Percentiles rank a stretch among this genome's conserved stretches.
phyloP scores from a whole-genome alignment of 2,888 invertebrate genomes.

The Aporophyla nigra region DNA sequence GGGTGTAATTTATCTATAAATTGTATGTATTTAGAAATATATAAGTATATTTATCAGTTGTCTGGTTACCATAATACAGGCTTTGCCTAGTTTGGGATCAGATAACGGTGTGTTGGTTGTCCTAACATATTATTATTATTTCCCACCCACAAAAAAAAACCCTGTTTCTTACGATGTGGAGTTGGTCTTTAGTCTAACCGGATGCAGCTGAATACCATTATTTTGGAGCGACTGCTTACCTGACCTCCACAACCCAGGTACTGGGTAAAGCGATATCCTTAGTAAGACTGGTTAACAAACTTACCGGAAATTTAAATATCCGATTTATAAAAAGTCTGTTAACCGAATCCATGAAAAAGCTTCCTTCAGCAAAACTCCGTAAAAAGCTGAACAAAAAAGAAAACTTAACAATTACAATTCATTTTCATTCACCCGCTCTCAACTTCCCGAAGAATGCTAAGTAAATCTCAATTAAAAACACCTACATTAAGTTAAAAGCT shows the following conservation, averaged over 20 bases:
- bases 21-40: too few species aligned
- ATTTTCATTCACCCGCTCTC: slow-evolving; percentile 36
- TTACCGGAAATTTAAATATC: not conserved
- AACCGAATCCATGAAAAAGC: not conserved
- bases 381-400: slow-evolving; percentile 22
- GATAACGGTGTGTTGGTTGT: too few species aligned
- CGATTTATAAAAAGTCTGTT: not conserved
- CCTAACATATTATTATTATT: too few species aligned
- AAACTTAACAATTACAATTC: slow-evolving; percentile 38
- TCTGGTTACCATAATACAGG: too few species aligned
- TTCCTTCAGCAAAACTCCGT: not conserved
- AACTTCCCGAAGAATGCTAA: slow-evolving; percentile 36
- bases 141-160: too few species aligned
- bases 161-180: not conserved
- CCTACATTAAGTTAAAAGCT: slow-evolving; percentile 55
- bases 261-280: not conserved
- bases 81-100: too few species aligned
- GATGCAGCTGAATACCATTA: not conserved
- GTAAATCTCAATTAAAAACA: slow-evolving; percentile 63
- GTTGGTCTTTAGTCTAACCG: not conserved
- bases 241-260: not conserved
- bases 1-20: too few species aligned
- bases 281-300: not conserved
- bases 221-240: not conserved
- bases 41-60: too few species aligned